These are phyloP conservation scores for Nematostella vectensis DNA, from an alignment of 92 coral and sea anemone species.

Conservation along the genomic window DNA sequence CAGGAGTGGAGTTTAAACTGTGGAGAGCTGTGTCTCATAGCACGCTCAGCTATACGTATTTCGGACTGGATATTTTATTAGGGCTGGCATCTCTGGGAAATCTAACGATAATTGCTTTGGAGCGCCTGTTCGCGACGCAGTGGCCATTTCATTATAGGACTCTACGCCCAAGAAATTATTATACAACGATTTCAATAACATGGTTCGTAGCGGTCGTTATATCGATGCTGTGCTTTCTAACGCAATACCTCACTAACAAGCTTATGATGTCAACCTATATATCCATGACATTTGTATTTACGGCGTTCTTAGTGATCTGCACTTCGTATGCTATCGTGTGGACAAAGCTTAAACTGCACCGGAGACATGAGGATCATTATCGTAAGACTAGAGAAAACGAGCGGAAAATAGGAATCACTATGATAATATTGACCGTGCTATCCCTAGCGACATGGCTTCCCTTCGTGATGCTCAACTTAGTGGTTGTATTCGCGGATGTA, in stretches of 20 bases:
- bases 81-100: slow-evolving; percentile 27
- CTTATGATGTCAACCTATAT: slow-evolving; percentile 18
- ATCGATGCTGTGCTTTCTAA: slow-evolving; percentile 17
- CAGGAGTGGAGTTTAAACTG: slow-evolving; percentile 17
- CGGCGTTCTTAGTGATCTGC: slow-evolving; percentile 16
- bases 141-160: slow-evolving; percentile 29
- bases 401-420: slow-evolving; percentile 29
- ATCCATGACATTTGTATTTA: slow-evolving; percentile 24
- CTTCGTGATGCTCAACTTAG: slow-evolving; percentile 21
- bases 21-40: slow-evolving; percentile 6
- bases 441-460: slow-evolving; percentile 30
- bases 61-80: slow-evolving; percentile 17
- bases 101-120: slow-evolving; percentile 30
- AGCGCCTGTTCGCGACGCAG: slow-evolving; percentile 17
- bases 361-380: slow-evolving; percentile 5
- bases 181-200: slow-evolving; percentile 11
- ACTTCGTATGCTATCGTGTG: slow-evolving; percentile 27
- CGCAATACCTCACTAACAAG: slow-evolving; percentile 12
- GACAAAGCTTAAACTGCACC: slow-evolving; percentile 10
- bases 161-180: slow-evolving; percentile 9
- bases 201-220: slow-evolving; percentile 10
- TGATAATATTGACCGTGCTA: slow-evolving; percentile 21
- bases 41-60: not conserved
- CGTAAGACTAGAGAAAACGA: slow-evolving; percentile 28
- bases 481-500: slow-evolving; percentile 11